These are phyloP conservation scores for Aptenodytes patagonicus DNA, from an alignment of 2,113 vertebrate species.

Conservation along the genomic window DNA sequence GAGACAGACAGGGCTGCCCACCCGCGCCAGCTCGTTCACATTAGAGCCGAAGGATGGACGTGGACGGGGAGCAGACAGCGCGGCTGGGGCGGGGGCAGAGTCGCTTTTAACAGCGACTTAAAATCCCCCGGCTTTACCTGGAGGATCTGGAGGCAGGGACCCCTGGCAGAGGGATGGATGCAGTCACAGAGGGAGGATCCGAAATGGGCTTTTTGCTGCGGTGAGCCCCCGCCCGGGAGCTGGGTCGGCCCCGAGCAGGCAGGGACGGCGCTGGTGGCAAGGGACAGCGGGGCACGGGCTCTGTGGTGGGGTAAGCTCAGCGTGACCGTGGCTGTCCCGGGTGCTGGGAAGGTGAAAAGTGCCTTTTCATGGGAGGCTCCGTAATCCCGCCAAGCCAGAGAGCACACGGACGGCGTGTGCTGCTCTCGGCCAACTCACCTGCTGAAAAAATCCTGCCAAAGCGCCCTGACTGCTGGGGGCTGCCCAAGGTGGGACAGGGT, in stretches of 20 bases:
- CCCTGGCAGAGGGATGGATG: not conserved
- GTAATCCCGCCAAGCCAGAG: not conserved
- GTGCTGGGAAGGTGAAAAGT: not conserved
- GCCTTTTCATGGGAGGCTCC: not conserved
- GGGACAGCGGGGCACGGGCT: not conserved
- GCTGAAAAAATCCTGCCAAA: not conserved
- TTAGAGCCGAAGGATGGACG: fast-evolving
- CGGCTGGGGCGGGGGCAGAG: too few relatives aligned
- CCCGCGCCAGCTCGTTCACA: fast-evolving
- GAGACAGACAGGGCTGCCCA: not conserved
- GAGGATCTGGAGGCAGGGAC: not conserved
- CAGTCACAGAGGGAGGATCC: not conserved
- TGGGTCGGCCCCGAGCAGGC: fast-evolving
- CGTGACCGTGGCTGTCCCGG: fast-evolving
- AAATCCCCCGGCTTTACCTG: not conserved
- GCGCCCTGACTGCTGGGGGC: not conserved
- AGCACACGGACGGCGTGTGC: fast-evolving
- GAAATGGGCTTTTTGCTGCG: not conserved
- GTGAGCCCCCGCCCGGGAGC: fast-evolving
- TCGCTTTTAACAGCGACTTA: fast-evolving
- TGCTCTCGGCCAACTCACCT: not conserved
- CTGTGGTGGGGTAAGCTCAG: not conserved
- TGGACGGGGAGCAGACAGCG: not conserved
- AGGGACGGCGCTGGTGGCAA: not conserved
- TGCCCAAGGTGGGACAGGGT: not conserved